Evolutionary conservation across 2,888 invertebrate species (phyloP).

Genomic region (Schizaphis graminum): DNA sequence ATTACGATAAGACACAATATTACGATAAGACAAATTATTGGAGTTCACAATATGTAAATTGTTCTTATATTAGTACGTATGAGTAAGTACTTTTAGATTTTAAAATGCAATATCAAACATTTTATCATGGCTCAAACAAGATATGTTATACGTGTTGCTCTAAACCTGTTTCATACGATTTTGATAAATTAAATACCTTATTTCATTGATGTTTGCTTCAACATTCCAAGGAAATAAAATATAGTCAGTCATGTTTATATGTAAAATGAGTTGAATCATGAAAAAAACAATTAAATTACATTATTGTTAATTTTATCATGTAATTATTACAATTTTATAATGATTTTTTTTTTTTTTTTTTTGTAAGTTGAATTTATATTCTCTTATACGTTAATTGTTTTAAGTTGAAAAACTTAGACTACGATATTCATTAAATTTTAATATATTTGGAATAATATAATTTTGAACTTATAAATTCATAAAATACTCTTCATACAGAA

Average conservation of each 20-base stretch:
- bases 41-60: neutral
- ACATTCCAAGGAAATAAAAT: neutral
- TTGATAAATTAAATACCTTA: neutral
- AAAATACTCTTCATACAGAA: neutral
- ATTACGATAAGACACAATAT: neutral
- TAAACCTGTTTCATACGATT: neutral
- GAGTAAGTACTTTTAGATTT: neutral
- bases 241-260: neutral
- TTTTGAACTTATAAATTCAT: neutral
- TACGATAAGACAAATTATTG: neutral
- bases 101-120: neutral
- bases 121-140: neutral
- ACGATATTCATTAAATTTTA: neutral
- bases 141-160: neutral
- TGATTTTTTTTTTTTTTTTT: neutral
- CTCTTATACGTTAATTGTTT: neutral
- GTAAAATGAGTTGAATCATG: neutral
- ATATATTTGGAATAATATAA: neutral
- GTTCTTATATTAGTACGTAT: neutral
- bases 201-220: neutral
- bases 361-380: neutral
- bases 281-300: neutral
- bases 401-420: neutral
- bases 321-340: neutral
- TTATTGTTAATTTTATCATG: neutral